Evolutionary conservation across 2,797 vertebrate species (phyloP), one percentile per base, ranked within the genome.

Genomic region (Danio jaintianensis): DNA sequence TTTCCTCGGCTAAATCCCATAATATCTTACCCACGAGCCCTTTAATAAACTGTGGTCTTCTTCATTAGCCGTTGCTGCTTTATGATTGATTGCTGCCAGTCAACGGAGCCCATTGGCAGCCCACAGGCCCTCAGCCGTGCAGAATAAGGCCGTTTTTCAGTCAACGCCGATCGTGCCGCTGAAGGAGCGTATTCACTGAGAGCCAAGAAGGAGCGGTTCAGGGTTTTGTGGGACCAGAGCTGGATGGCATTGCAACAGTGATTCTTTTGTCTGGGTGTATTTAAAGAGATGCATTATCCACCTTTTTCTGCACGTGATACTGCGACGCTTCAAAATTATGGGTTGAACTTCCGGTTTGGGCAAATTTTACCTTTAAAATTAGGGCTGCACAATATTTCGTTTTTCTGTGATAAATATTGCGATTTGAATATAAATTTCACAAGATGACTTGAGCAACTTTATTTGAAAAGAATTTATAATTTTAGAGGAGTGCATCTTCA

Each of bases 41-140:
- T 89, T 89, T 91, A 91, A 91, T 92, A 92, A 92, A 91, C 89
- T 90, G 85, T 85, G 89, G 89, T 78, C 89, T 88, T 91, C 92
- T 93, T 92, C 91, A 90, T 93, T 92, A 93, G 89, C 88, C 86
- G 85, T 93, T 92, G 93, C 92, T 91, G 91, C 93, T 85, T 87
- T 91, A 89, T 96, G 97, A 99, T 96, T 97, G 96, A 98, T 98
- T 83, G 94, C 92, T 98, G 97, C 95, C 97, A 97, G 95, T 98
- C 93, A 94, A 93, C 92, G 93, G 94, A 91, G 90, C 87, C 88
- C 93, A 93, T 94, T 95, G 93, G 90, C 93, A 92, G 92, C 91
- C 94, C 92, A 92, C 94, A 94, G 92, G 93, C 91, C 88, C 90
- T 89, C 90, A 89, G 79, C 92, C 90, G 29, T 93, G 92, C 82